Conservation (phyloP, 2,888 invertebrate species). For the Clostera curtula region DNA sequence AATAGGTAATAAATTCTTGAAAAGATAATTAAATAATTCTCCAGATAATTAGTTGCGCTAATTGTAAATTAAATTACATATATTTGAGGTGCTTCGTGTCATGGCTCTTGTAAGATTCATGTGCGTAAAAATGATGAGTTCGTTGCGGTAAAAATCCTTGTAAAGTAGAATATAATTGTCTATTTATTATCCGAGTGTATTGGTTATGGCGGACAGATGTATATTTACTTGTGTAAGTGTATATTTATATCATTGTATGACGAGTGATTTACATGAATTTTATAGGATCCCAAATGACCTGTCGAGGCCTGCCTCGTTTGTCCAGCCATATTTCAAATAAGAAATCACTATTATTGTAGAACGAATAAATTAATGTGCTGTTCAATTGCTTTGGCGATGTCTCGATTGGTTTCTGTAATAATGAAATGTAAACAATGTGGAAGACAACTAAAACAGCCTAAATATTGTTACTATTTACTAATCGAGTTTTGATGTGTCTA, state of each 20-base stretch:
- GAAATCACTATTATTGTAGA: slow-evolving; percentile 5
- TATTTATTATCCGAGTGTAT: slow-evolving; percentile 28
- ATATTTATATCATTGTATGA: slow-evolving; percentile 16
- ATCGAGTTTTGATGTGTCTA: too few species aligned
- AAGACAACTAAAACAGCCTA: too few species aligned
- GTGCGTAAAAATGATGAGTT: slow-evolving; percentile 14
- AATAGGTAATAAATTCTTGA: too few species aligned
- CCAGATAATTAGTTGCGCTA: too few species aligned
- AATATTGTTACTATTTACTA: too few species aligned
- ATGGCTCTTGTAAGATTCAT: slow-evolving; percentile 24
- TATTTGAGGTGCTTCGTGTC: slow-evolving; percentile 31
- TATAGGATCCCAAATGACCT: slow-evolving; percentile 9
- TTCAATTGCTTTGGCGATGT: background rate
- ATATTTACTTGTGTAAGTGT: slow-evolving; percentile 19
- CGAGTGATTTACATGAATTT: slow-evolving; percentile 13
- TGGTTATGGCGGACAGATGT: slow-evolving; percentile 18
- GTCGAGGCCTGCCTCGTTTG: slow-evolving; percentile 8
- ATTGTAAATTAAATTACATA: too few species aligned
- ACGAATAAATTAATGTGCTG: slow-evolving; percentile 2
- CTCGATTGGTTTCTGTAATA: too few species aligned
- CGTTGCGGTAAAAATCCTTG: slow-evolving; percentile 19
- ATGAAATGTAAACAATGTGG: too few species aligned
- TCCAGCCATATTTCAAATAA: slow-evolving; percentile 5
- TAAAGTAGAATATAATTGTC: slow-evolving; percentile 26
- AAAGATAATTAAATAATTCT: too few species aligned